These are phyloP conservation scores for Chrysotoxum bicinctum DNA, from an alignment of 2,888 invertebrate genomes.

Conservation along the genomic window DNA sequence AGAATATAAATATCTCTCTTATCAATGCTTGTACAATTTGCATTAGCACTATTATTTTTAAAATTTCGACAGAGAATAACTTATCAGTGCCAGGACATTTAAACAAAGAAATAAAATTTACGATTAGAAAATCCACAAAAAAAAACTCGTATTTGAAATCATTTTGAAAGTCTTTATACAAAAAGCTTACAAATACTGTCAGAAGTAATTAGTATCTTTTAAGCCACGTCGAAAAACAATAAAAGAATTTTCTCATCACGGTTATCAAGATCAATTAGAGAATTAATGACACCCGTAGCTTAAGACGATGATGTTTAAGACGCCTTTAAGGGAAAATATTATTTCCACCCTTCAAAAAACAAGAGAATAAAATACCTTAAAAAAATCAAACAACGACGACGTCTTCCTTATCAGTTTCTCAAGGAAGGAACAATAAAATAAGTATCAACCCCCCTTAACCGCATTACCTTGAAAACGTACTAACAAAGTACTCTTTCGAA, in stretches of 20 bases:
- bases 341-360: conserved; percentile 20
- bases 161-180: conserved; percentile 3
- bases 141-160: conserved; percentile 14
- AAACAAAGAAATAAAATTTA: neutral
- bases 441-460: conserved; percentile 56
- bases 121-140: neutral
- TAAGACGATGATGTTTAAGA: conserved; percentile 49
- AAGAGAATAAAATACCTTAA: neutral
- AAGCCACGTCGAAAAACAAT: conserved; percentile 36
- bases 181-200: conserved; percentile 18
- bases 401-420: conserved; percentile 55
- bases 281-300: conserved; percentile 61
- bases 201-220: conserved; percentile 53
- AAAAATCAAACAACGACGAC: conserved; percentile 14
- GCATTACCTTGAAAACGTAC: conserved; percentile 60
- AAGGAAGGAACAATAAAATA: conserved; percentile 67
- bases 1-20: no score
- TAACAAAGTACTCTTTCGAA: conserved; percentile 58
- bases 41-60: no score
- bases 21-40: no score
- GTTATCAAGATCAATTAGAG: conserved; percentile 69
- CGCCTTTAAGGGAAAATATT: conserved; percentile 45
- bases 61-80: no score
- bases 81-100: neutral
- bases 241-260: conserved; percentile 65